A percentile compares a stretch with the other conserved stretches of the same genome.
phyloP scores from a whole-genome alignment of 2,888 invertebrate species.

The Rapana venosa region DNA sequence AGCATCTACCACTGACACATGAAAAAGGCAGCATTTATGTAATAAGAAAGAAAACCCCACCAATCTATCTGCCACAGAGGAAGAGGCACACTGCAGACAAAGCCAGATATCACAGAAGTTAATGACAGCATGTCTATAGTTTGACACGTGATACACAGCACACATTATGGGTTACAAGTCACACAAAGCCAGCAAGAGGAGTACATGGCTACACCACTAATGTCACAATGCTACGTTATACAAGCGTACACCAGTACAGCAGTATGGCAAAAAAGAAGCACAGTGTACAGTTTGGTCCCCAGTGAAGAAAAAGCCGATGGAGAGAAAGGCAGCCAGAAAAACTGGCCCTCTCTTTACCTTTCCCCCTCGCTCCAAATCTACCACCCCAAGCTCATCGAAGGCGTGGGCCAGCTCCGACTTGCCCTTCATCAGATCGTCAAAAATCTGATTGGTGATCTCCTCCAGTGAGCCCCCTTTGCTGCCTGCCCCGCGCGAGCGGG shows the following conservation, averaged over 20 bases:
- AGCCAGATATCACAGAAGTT: too few relatives aligned
- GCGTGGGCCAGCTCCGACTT: constrained; percentile 69
- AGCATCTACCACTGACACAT: too few relatives aligned
- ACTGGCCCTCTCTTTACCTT: neutral
- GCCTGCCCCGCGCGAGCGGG: constrained; percentile 22
- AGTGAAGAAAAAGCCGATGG: neutral
- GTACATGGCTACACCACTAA: too few relatives aligned
- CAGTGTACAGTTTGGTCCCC: neutral
- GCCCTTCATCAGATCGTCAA: constrained; percentile 71
- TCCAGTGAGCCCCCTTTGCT: constrained; percentile 60
- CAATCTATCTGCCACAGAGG: too few relatives aligned
- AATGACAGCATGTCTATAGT: too few relatives aligned
- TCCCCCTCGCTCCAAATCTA: constrained; percentile 65
- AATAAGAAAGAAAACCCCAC: too few relatives aligned
- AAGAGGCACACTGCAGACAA: too few relatives aligned
- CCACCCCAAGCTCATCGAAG: constrained; percentile 75
- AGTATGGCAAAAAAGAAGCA: neutral
- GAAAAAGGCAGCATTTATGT: too few relatives aligned
- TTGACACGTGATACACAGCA: too few relatives aligned
- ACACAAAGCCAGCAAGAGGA: too few relatives aligned
- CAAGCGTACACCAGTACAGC: neutral
- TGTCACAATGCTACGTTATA: too few relatives aligned
- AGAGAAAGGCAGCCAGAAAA: neutral
- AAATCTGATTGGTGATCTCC: constrained; percentile 71
- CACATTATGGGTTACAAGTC: too few relatives aligned